Percentiles rank a stretch among this genome's conserved stretches.
These are phyloP conservation scores for Semotilus atromaculatus DNA, from an alignment of 2,797 vertebrate species.

Conservation along the genomic window DNA sequence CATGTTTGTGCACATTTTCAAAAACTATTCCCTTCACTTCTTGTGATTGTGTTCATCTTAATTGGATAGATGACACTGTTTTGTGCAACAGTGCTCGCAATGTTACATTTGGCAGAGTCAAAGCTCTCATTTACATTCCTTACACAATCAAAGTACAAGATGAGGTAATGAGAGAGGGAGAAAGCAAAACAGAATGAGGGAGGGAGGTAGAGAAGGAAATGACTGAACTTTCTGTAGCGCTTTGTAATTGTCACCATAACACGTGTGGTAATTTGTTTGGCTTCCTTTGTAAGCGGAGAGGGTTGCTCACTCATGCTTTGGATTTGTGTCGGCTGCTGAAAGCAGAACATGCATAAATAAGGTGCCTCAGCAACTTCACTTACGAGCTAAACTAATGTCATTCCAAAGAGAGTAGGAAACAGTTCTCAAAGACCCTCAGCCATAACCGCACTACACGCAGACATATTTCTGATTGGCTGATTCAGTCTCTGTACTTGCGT, in stretches of 20 bases:
- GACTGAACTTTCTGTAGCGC: slow-evolving; percentile 64
- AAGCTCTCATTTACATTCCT: slow-evolving; percentile 57
- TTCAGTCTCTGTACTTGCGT: slow-evolving; percentile 6
- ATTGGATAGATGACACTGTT: slow-evolving; percentile 51
- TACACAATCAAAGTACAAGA: slow-evolving; percentile 56
- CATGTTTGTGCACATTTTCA: slow-evolving; percentile 34
- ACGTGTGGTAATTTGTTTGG: slow-evolving; percentile 68
- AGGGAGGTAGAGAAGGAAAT: slow-evolving; percentile 33
- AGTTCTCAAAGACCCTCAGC: slow-evolving; percentile 47
- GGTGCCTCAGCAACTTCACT: slow-evolving; percentile 62
- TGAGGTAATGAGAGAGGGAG: slow-evolving; percentile 45
- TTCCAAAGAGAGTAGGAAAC: slow-evolving; percentile 69
- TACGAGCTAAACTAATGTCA: slow-evolving; percentile 72
- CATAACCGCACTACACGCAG: slow-evolving; percentile 3
- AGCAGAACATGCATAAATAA: slow-evolving; percentile 57
- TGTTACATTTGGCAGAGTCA: slow-evolving; percentile 47
- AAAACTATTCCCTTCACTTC: slow-evolving; percentile 49
- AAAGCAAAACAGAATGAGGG: slow-evolving; percentile 29
- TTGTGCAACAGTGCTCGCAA: slow-evolving; percentile 48
- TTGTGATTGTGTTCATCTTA: slow-evolving; percentile 49
- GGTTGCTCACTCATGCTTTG: slow-evolving; percentile 71
- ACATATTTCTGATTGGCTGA: slow-evolving; percentile 24
- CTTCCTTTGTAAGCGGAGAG: slow-evolving; percentile 66
- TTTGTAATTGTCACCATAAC: slow-evolving; percentile 68
- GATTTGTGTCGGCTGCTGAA: slow-evolving; percentile 68